phyloP scores from a whole-genome alignment of 2,888 invertebrate species.

The Drosophila nr. fundita region DNA sequence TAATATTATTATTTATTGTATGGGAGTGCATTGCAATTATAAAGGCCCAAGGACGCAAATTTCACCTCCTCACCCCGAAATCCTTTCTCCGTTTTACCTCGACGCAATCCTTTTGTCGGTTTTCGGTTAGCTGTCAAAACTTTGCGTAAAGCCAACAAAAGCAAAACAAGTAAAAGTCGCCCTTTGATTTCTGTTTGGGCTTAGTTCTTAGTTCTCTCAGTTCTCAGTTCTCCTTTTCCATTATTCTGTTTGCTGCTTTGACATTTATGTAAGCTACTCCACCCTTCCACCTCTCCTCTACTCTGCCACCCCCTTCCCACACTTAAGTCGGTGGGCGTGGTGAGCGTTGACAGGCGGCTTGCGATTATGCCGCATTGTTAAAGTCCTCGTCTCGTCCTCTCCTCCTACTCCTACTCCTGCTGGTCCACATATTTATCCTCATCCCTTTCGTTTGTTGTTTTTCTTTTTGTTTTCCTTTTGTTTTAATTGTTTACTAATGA shows the following conservation, averaged over 20 bases:
- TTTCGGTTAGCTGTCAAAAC: constrained; percentile 55
- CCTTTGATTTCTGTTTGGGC: constrained; percentile 48
- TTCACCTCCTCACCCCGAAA: neutral
- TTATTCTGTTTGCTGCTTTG: constrained; percentile 25
- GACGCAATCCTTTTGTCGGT: constrained; percentile 24
- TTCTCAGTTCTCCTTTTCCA: constrained; percentile 13
- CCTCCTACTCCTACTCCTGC: constrained; percentile 10
- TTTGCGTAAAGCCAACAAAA: constrained; percentile 46
- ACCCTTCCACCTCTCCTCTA: neutral
- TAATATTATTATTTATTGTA: neutral
- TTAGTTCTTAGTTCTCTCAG: constrained; percentile 19
- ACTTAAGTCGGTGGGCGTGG: constrained; percentile 45
- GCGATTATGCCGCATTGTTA: constrained; percentile 49
- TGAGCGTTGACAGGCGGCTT: constrained; percentile 55
- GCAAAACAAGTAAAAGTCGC: constrained; percentile 31
- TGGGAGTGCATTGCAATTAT: constrained; percentile 47
- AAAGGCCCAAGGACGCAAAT: constrained; percentile 19
- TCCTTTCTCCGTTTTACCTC: constrained; percentile 23
- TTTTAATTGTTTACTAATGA: constrained; percentile 78
- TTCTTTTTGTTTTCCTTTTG: constrained; percentile 44
- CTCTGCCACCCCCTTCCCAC: neutral
- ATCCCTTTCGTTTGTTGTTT: constrained; percentile 25
- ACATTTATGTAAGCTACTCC: constrained; percentile 48
- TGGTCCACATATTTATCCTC: constrained; percentile 17
- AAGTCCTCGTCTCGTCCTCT: constrained; percentile 1